Evolutionary conservation across 30 jellyfish, hydroid and myxozoan genomes (phyloP), one percentile per base, ranked within the genome.

Genomic region (Turritopsis dohrnii): DNA sequence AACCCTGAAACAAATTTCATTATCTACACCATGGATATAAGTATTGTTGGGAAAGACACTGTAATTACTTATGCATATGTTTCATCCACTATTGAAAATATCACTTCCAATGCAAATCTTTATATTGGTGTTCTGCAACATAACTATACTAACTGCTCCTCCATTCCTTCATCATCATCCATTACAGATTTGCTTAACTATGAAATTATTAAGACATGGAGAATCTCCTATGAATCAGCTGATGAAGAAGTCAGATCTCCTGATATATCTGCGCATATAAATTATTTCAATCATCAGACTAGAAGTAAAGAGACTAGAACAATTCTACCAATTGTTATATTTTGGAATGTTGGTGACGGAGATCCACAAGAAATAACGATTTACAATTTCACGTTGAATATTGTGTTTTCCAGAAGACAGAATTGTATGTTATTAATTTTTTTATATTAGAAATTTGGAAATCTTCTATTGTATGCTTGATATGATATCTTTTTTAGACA

Each of bases 61-160:
- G 28, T 69, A 27, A 19, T 69, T n/a, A 19, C 77, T 9, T 69
- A 69, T 69, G 77, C 77, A 69, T 23, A 23, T n/a, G 28, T 69
- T 69, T 27, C 28, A 69, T 16, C 30, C 31, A n/a, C 30, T 69
- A 1, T 23, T 27, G 22, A 69, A n/a, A 27, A n/a, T n/a, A 27
- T 27, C 9, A n/a, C 77, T n/a, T 8, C 4, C 30, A 69, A 23
- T n/a, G 8, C 28, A 69, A 69, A 8, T 23, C 28, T 69, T n/a
- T 27, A 69, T n/a, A 19, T 69, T 69, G 77, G 77, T n/a, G 31
- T 69, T 23, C 19, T 69, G 19, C 77, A 69, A 69, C 23, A 69
- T n/a, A 69, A 69, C 19, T 1, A 69, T 27, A 69, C 22, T 7
- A 19, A 69, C 22, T 69, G 77, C 19, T 9, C 30, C 28, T 69